Conservation (phyloP, 2,113 vertebrate species). For the Tragelaphus strepsiceros region DNA sequence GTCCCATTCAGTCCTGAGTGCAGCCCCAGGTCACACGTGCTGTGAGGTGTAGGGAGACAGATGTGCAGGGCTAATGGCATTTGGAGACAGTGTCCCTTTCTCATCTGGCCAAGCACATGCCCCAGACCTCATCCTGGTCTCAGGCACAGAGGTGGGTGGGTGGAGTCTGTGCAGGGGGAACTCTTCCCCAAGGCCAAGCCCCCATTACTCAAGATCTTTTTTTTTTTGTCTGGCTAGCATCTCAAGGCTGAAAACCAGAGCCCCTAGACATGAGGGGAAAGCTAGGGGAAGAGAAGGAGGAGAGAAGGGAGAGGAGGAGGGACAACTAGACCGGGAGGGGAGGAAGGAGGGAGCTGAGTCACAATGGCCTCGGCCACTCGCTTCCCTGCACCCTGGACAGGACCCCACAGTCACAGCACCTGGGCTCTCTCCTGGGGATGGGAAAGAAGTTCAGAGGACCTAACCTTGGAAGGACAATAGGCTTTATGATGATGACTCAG, state of each 20-base stretch:
- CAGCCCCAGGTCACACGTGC: background rate
- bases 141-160: background rate
- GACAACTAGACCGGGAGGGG: background rate
- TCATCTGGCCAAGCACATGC: background rate
- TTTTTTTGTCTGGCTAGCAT: background rate
- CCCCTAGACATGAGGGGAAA: too few species aligned
- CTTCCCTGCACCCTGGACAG: background rate
- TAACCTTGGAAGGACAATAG: background rate
- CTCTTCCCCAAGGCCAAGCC: background rate
- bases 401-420: background rate
- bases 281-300: background rate
- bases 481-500: background rate
- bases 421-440: background rate
- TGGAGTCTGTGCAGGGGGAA: background rate
- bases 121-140: background rate
- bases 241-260: background rate
- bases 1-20: background rate
- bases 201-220: background rate
- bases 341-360: background rate
- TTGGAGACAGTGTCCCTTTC: background rate
- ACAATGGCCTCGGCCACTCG: background rate
- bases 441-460: background rate
- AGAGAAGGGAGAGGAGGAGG: background rate
- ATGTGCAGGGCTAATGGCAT: background rate
- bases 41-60: fast-evolving